phyloP scores from a whole-genome alignment of 2,888 invertebrate species.

The Zygaena filipendulae region DNA sequence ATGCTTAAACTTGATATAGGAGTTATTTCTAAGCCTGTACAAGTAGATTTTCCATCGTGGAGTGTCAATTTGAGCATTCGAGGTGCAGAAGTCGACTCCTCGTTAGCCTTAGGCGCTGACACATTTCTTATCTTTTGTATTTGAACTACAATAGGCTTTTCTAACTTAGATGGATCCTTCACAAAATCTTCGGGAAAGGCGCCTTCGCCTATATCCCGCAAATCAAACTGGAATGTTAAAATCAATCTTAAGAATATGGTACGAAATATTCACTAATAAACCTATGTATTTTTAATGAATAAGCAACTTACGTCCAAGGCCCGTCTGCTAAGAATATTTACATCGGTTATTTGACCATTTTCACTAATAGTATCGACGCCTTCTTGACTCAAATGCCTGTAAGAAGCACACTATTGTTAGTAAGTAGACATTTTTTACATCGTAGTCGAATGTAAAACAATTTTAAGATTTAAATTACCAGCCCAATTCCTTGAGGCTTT shows the following conservation, averaged over 20 bases:
- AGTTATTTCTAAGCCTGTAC: constrained; percentile 82
- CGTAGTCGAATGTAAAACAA: too few relatives aligned
- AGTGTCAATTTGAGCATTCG: constrained; percentile 85
- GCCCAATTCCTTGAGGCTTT: constrained; percentile 73
- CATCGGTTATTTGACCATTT: constrained; percentile 72
- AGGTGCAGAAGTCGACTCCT: constrained; percentile 84
- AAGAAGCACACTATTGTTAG: constrained; percentile 32
- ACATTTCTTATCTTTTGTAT: constrained; percentile 90
- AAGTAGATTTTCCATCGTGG: constrained; percentile 84
- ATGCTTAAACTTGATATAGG: constrained; percentile 76
- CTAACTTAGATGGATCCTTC: constrained; percentile 64
- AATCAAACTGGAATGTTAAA: constrained; percentile 71
- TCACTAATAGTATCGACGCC: constrained; percentile 75
- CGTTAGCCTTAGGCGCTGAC: constrained; percentile 90
- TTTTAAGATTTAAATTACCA: constrained; percentile 71
- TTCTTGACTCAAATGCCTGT: constrained; percentile 78
- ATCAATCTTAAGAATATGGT: too few relatives aligned
- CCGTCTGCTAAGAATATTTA: constrained; percentile 70
- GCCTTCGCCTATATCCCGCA: constrained; percentile 83
- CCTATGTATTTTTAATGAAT: not conserved
- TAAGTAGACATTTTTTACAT: too few relatives aligned
- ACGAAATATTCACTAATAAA: too few relatives aligned
- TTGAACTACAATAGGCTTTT: constrained; percentile 80
- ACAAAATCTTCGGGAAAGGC: constrained; percentile 76
- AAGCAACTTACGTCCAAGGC: constrained; percentile 75